Evolutionary conservation across 2,888 invertebrate species (phyloP), one percentile per base, ranked within the genome.

Genomic region (Timandra comae): DNA sequence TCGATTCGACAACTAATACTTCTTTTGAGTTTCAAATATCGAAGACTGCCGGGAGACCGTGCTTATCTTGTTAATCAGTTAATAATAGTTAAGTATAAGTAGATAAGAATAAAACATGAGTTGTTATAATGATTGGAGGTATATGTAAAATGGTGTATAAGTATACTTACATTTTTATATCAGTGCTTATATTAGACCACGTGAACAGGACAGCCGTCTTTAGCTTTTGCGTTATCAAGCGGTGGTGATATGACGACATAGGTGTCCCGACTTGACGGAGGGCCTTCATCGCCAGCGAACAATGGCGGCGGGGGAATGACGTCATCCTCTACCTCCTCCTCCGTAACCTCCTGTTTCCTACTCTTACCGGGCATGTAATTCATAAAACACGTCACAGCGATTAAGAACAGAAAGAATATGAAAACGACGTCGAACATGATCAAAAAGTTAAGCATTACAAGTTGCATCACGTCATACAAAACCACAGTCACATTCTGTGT

Each of bases 401-500:
- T 91, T 73, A 94, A 90, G 85, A 94, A 93, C 72, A 94, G 87
- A 87, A 94, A 93, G 84, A 93, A 93, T 85, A 93, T 89, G 88
- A 94, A 94, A 82, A 93, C 93, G 78, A 93, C 90, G 87, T 94
- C 93, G 88, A 94, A 94, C 93, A 93, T 93, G 88, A 93, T 90
- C 79, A 94, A 89, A 67, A 93, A 93, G 87, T 93, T 93, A 86
- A 93, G 89, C 89, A 92, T 92, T 90, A 93, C 89, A 73, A 93
- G 88, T 90, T 93, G 93, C 93, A 94, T 93, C 87, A 87, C 88
- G 88, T 59, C 63, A 63, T 60, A 52, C 31, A 40, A 48, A 46
- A 55, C 49, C 49, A 55, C 47, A 62, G 63, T 81, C 73, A 72
- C 80, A 84, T 82, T 69, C 69, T 80, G 76, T 56, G 66, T 52